These are phyloP conservation scores for Ferrisia virgata DNA, from an alignment of 2,888 invertebrate species.

Conservation along the genomic window DNA sequence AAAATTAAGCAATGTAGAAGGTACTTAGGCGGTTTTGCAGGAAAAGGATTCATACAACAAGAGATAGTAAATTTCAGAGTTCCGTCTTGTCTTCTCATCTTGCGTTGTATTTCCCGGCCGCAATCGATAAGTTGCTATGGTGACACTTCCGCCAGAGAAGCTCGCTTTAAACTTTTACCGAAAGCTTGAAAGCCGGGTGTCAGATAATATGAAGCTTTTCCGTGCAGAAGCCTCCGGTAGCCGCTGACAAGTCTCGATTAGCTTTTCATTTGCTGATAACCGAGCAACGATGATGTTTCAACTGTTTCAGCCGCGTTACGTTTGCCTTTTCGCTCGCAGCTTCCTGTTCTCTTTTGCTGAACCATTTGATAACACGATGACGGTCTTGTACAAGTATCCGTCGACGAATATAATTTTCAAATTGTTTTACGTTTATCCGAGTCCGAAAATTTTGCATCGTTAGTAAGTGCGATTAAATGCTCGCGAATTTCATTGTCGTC, in stretches of 20 bases:
- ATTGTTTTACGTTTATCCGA: slow-evolving; percentile 19
- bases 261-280: slow-evolving; percentile 43
- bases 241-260: slow-evolving; percentile 43
- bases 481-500: not conserved
- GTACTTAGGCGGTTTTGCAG: slow-evolving; percentile 45
- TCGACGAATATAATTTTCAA: slow-evolving; percentile 29
- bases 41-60: slow-evolving; percentile 46
- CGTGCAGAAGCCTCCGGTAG: slow-evolving; percentile 40
- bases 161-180: slow-evolving; percentile 42
- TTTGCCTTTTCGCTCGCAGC: slow-evolving; percentile 10
- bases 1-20: slow-evolving; percentile 46
- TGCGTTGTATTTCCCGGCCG: slow-evolving; percentile 45
- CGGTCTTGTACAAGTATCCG: slow-evolving; percentile 23
- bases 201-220: slow-evolving; percentile 45
- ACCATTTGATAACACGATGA: slow-evolving; percentile 35
- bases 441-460: slow-evolving; percentile 15
- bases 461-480: not conserved
- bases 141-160: slow-evolving; percentile 49
- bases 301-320: slow-evolving; percentile 20
- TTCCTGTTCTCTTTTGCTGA: slow-evolving; percentile 38
- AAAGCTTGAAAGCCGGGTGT: slow-evolving; percentile 45
- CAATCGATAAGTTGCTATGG: slow-evolving; percentile 48
- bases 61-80: slow-evolving; percentile 45
- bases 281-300: slow-evolving; percentile 19
- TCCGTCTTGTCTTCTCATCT: slow-evolving; percentile 46